Percentiles rank a stretch among this genome's conserved stretches.
phyloP scores from a whole-genome alignment of 2,797 vertebrate species.

The Valencia hispanica region DNA sequence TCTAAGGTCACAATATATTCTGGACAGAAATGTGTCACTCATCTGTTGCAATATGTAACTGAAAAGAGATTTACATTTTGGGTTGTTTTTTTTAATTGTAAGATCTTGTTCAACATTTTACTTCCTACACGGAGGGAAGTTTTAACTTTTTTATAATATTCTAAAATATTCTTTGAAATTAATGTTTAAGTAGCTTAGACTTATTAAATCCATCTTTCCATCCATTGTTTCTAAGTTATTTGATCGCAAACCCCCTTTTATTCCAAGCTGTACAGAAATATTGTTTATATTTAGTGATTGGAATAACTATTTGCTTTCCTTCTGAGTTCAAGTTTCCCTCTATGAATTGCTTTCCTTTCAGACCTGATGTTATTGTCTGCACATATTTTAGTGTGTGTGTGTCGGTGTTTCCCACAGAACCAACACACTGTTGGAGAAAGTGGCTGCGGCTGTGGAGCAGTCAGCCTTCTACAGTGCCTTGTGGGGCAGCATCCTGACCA shows the following conservation, averaged over 20 bases:
- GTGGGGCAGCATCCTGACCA: conserved; percentile 98
- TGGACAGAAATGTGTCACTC: neutral
- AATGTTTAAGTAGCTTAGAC: no score
- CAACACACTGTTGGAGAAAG: conserved; percentile 95
- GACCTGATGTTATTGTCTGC: neutral
- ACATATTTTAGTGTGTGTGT: neutral
- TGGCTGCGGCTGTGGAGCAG: conserved; percentile 95
- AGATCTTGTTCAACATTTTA: neutral
- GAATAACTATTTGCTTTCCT: neutral
- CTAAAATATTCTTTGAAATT: neutral
- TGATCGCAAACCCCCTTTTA: neutral
- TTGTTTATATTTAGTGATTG: neutral
- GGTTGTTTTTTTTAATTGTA: neutral
- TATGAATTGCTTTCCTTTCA: neutral
- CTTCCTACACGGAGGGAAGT: neutral
- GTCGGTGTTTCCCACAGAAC: conserved; percentile 81
- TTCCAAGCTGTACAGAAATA: neutral
- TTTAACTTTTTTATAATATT: neutral
- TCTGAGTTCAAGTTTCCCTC: neutral
- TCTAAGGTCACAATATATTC: neutral
- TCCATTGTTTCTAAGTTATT: no score
- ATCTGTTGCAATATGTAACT: neutral
- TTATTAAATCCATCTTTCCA: no score
- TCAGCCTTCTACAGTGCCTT: conserved; percentile 97
- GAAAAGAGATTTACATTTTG: neutral